Evolutionary conservation across 2,797 vertebrate genomes (phyloP).

Genomic region (Diceros bicornis): DNA sequence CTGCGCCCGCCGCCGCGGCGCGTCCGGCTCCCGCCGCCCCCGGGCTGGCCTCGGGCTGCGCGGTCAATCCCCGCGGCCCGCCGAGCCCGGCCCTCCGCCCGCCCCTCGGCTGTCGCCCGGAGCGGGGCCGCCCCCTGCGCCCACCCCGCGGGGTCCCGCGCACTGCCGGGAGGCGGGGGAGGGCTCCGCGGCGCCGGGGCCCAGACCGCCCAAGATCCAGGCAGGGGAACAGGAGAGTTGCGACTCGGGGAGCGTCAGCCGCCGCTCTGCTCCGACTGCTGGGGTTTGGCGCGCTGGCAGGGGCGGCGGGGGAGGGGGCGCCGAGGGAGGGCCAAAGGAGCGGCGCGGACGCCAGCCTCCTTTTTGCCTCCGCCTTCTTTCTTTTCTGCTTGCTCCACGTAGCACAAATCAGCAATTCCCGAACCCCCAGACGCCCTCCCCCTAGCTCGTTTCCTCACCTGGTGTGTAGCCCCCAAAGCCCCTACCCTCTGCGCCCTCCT

Average conservation of each 20-base stretch:
- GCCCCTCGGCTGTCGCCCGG: constrained; percentile 34
- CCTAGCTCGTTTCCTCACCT: constrained; percentile 25
- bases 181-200: not conserved
- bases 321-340: not conserved
- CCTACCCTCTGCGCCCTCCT: not conserved
- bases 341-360: not conserved
- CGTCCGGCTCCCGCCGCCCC: not conserved
- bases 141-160: constrained; percentile 58
- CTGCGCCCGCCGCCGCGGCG: too few species aligned
- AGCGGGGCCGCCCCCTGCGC: constrained; percentile 53
- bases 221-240: not conserved
- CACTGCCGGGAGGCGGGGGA: not conserved
- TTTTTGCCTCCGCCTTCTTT: constrained; percentile 65
- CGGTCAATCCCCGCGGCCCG: not conserved
- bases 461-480: not conserved
- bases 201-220: not conserved
- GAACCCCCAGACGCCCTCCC: constrained; percentile 30
- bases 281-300: not conserved
- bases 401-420: constrained; percentile 45
- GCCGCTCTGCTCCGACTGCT: not conserved
- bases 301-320: constrained; percentile 56
- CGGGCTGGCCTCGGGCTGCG: not conserved
- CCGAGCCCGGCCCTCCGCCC: constrained; percentile 31
- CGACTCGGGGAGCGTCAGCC: not conserved
- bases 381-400: constrained; percentile 36